These are phyloP conservation scores for Ptychochromis oligacanthus DNA, from an alignment of 2,113 vertebrate genomes.

Conservation along the genomic window DNA sequence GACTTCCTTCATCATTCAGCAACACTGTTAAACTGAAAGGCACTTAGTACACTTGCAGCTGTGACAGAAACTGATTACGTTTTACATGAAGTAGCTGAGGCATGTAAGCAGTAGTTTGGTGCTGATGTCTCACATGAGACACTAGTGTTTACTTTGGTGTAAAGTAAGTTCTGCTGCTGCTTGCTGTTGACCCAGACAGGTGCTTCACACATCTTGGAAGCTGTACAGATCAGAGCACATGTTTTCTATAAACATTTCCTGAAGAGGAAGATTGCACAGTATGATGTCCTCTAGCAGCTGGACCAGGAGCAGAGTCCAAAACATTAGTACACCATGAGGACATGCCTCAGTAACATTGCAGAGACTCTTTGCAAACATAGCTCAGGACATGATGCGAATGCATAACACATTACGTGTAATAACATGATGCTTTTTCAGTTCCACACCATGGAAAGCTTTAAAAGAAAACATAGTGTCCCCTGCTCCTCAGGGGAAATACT, in stretches of 20 bases:
- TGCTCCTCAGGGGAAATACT: not conserved
- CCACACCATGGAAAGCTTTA: not conserved
- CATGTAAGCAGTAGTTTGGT: not conserved
- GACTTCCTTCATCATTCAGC: not conserved
- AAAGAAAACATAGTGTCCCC: not conserved
- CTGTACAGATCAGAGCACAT: not conserved
- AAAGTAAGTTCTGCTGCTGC: constrained; percentile 3
- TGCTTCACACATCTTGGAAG: not conserved
- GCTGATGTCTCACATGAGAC: constrained; percentile 9
- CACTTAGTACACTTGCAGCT: not conserved
- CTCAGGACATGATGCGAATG: not conserved
- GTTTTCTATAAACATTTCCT: constrained; percentile 29
- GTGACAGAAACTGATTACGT: not conserved
- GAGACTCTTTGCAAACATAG: not conserved
- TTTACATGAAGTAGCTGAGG: not conserved
- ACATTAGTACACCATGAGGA: not conserved
- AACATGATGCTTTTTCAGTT: not conserved
- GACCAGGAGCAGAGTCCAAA: not conserved
- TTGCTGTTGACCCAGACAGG: not conserved
- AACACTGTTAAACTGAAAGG: not conserved
- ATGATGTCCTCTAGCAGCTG: constrained; percentile 27
- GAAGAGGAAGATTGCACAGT: not conserved
- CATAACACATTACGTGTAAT: not conserved
- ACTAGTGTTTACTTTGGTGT: constrained; percentile 9
- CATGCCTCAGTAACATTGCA: not conserved